Percentiles rank a stretch among this genome's conserved stretches.
phyloP scores from a whole-genome alignment of 2,888 invertebrate genomes.

The Emesis russula region DNA sequence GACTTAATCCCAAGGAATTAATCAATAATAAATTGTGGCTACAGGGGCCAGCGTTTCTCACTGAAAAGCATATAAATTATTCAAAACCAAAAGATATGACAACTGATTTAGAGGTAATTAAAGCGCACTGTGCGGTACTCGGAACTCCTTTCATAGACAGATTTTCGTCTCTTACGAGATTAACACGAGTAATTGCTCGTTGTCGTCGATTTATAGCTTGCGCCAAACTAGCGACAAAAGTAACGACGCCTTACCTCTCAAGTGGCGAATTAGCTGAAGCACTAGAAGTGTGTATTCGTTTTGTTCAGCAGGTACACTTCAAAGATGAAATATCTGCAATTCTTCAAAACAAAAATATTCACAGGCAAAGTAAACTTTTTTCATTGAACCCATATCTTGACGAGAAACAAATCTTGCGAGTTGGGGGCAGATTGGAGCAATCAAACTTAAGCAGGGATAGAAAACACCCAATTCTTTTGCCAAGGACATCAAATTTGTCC shows the following conservation, averaged over 20 bases:
- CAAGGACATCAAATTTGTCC: no score
- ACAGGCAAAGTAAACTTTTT: neutral
- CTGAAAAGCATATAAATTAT: no score
- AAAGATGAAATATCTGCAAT: neutral
- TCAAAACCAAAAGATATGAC: no score
- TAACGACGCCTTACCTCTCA: neutral
- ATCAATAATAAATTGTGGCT: no score
- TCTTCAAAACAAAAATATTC: neutral
- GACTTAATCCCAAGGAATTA: neutral
- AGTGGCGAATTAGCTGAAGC: neutral
- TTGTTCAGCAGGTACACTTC: neutral
- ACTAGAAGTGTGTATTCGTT: neutral
- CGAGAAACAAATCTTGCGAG: neutral
- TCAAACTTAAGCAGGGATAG: neutral
- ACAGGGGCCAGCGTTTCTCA: no score
- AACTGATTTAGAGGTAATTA: no score
- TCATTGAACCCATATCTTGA: neutral
- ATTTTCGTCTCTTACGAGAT: neutral
- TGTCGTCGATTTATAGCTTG: neutral
- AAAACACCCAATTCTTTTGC: neutral
- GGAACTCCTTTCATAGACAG: neutral
- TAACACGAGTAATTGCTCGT: neutral
- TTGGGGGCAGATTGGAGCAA: neutral
- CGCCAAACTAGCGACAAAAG: neutral
- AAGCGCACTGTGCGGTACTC: no score